Evolutionary conservation across 2,888 invertebrate genomes (phyloP).

Genomic region (Chloromyia formosa): DNA sequence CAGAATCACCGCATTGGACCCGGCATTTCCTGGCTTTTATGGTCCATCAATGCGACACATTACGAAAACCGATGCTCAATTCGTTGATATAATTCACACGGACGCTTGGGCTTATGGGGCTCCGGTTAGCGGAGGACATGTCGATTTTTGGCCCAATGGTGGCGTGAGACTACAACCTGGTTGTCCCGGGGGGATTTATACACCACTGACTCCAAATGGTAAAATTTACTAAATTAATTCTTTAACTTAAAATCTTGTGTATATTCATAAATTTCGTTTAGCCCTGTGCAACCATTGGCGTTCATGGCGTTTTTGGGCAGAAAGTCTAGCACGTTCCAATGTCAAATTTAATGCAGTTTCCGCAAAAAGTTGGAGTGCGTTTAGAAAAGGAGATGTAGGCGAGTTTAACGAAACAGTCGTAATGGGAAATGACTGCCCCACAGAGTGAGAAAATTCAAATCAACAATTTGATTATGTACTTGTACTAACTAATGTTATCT

Average conservation of each 20-base stretch:
- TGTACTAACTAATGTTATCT: not conserved
- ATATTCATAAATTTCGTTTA: constrained; percentile 54
- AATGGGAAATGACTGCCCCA: constrained; percentile 55
- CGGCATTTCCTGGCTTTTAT: constrained; percentile 49
- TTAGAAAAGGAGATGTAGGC: constrained; percentile 57
- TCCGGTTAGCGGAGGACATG: constrained; percentile 68
- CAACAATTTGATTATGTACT: too few relatives aligned
- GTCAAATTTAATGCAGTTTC: constrained; percentile 68
- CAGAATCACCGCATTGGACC: constrained; percentile 50
- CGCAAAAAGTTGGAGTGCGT: constrained; percentile 68
- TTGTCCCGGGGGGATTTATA: constrained; percentile 65
- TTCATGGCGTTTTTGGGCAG: constrained; percentile 72
- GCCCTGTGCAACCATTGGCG: constrained; percentile 71
- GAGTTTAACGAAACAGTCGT: constrained; percentile 50
- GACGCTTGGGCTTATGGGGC: constrained; percentile 70
- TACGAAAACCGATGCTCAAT: constrained; percentile 63
- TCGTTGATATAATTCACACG: constrained; percentile 72
- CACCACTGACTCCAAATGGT: constrained; percentile 47
- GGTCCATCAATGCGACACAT: not conserved
- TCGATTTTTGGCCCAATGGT: constrained; percentile 72
- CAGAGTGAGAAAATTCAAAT: constrained; percentile 33
- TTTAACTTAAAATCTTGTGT: too few relatives aligned
- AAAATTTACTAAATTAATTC: too few relatives aligned
- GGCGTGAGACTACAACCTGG: constrained; percentile 70
- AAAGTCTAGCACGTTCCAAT: constrained; percentile 63